Conservation (phyloP, 1,140 invertebrate species). For the Stenopsyche tienmushanensis region DNA sequence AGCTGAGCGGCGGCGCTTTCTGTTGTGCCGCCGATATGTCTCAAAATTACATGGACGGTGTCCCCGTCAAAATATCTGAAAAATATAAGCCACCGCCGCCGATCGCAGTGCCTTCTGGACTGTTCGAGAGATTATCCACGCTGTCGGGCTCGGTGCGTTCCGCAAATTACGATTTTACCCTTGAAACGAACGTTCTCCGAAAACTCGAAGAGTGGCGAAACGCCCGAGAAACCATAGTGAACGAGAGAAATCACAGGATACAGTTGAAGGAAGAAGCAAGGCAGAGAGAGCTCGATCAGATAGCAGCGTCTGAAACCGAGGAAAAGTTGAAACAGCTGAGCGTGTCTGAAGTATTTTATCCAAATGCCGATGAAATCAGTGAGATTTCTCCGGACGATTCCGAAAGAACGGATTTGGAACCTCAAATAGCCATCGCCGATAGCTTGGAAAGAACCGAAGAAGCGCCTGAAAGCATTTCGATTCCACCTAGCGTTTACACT, state of each 20-base stretch:
- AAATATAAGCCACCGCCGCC: slow-evolving; percentile 76
- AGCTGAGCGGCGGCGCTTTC: not conserved
- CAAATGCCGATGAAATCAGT: slow-evolving; percentile 54
- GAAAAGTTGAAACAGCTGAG: slow-evolving; percentile 58
- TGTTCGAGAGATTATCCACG: slow-evolving; percentile 58
- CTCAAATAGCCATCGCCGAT: not conserved
- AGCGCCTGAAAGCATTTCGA: not conserved
- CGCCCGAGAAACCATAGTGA: slow-evolving; percentile 60
- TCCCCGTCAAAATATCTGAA: slow-evolving; percentile 84
- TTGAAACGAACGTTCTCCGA: slow-evolving; percentile 69
- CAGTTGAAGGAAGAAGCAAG: slow-evolving; percentile 57
- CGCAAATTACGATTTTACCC: slow-evolving; percentile 74
- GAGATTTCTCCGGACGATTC: slow-evolving; percentile 57
- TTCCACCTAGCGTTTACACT: not conserved
- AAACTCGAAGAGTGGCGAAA: slow-evolving; percentile 69
- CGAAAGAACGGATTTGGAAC: slow-evolving; percentile 37
- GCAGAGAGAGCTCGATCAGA: slow-evolving; percentile 51
- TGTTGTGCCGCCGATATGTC: slow-evolving; percentile 38
- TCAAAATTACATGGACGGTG: slow-evolving; percentile 70
- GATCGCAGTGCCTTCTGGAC: slow-evolving; percentile 67
- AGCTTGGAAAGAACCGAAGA: not conserved
- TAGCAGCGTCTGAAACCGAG: slow-evolving; percentile 53
- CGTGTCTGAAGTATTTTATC: slow-evolving; percentile 59
- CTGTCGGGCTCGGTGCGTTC: slow-evolving; percentile 42
- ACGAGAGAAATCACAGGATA: slow-evolving; percentile 59